Evolutionary conservation across 2,797 vertebrate species (phyloP).

Genomic region (Melanotaenia parkinsoni): DNA sequence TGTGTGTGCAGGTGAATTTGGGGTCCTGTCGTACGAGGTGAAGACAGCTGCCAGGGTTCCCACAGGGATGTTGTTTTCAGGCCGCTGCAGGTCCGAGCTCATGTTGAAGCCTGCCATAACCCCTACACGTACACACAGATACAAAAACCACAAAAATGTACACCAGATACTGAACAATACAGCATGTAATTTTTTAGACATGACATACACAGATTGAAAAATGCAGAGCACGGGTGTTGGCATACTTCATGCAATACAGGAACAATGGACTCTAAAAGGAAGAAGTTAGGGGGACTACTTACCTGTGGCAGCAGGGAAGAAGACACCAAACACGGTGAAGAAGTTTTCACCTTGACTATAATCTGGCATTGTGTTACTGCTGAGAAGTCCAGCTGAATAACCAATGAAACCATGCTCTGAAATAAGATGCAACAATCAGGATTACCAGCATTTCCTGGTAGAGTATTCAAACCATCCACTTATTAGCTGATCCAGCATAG

Average conservation of each 20-base stretch:
- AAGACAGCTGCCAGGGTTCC: conserved; percentile 94
- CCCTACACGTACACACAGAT: conserved; percentile 81
- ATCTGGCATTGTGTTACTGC: conserved; percentile 89
- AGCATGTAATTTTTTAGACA: conserved; percentile 14
- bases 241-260: background rate
- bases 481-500: no score
- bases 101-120: conserved; percentile 99
- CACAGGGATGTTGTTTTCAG: conserved; percentile 91
- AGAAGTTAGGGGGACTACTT: conserved; percentile 16
- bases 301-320: conserved; percentile 98
- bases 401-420: conserved; percentile 93
- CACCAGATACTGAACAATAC: conserved; percentile 22
- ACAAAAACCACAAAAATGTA: conserved; percentile 51
- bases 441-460: background rate
- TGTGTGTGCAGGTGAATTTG: conserved; percentile 13
- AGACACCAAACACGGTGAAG: conserved; percentile 97
- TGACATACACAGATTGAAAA: background rate
- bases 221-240: background rate
- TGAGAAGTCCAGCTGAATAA: conserved; percentile 87
- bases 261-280: background rate
- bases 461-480: background rate
- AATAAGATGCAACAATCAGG: conserved; percentile 23
- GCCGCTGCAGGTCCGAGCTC: conserved; percentile 95
- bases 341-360: conserved; percentile 93
- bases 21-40: conserved; percentile 89